Evolutionary conservation across 1,140 invertebrate genomes (phyloP).

Genomic region (Wasmannia auropunctata): DNA sequence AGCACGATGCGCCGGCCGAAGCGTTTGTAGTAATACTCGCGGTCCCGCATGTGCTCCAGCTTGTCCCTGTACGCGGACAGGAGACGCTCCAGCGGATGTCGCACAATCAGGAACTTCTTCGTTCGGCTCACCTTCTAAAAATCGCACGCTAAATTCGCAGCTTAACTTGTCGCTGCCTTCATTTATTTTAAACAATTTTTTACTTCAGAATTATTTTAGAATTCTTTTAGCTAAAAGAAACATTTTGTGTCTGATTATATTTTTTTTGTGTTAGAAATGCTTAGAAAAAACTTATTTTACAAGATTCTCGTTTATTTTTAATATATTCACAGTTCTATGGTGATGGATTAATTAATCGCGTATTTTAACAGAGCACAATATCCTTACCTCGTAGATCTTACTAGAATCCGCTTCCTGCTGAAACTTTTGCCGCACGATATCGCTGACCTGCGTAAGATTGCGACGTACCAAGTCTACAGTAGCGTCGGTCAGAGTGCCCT

Average conservation of each 20-base stretch:
- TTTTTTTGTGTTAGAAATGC: not conserved
- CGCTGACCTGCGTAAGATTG: constrained; percentile 76
- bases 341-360: not conserved
- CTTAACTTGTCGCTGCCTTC: not conserved
- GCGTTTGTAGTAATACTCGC: constrained; percentile 82
- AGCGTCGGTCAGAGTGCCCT: constrained; percentile 80
- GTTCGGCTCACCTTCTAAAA: constrained; percentile 74
- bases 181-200: not conserved
- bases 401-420: constrained; percentile 58
- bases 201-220: not conserved
- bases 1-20: constrained; percentile 81
- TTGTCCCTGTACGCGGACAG: constrained; percentile 89
- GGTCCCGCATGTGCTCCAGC: constrained; percentile 84
- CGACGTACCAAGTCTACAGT: constrained; percentile 63
- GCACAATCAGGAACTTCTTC: constrained; percentile 83
- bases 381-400: constrained; percentile 73
- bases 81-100: constrained; percentile 89
- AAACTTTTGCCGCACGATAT: constrained; percentile 79
- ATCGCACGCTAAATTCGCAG: not conserved
- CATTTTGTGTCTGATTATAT: not conserved
- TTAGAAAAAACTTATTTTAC: not conserved
- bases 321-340: not conserved
- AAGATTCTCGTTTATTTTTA: not conserved
- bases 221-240: not conserved
- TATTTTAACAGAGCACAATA: not conserved